phyloP scores from a whole-genome alignment of 2,888 invertebrate genomes.

The Abrostola tripartita region DNA sequence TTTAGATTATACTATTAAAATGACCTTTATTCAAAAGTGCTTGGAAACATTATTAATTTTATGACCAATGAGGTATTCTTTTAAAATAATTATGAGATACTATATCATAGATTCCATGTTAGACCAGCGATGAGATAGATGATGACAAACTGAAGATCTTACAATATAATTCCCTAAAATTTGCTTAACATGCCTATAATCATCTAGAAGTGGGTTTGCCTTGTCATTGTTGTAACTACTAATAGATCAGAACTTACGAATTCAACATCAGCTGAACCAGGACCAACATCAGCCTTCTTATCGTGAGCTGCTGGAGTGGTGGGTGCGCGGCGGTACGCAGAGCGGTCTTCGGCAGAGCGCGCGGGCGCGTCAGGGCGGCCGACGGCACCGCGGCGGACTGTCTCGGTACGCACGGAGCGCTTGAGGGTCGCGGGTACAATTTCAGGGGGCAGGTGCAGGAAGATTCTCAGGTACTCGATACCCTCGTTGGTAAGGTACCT shows the following conservation, averaged over 20 bases:
- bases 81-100: too few species aligned
- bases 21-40: too few species aligned
- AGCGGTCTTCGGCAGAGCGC: conserved; percentile 94
- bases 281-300: conserved; percentile 99
- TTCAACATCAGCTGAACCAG: conserved; percentile 97
- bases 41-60: too few species aligned
- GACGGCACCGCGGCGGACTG: conserved; percentile 92
- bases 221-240: too few species aligned
- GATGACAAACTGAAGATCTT: too few species aligned
- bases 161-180: too few species aligned
- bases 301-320: conserved; percentile 90
- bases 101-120: too few species aligned
- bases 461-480: conserved; percentile 98
- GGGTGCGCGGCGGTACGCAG: conserved; percentile 94
- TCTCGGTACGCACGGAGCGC: conserved; percentile 95
- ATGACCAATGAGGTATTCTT: too few species aligned
- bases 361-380: conserved; percentile 91
- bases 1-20: too few species aligned
- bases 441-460: conserved; percentile 98
- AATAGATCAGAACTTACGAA: conserved; percentile 88
- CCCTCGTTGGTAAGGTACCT: conserved; percentile 99
- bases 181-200: too few species aligned
- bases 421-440: conserved; percentile 99
- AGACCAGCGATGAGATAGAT: too few species aligned
- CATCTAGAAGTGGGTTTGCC: too few species aligned